A percentile compares a stretch with the other conserved stretches of the same genome.
Conservation (phyloP, 2,113 vertebrate genomes). For the Cynopterus brachyotis region DNA sequence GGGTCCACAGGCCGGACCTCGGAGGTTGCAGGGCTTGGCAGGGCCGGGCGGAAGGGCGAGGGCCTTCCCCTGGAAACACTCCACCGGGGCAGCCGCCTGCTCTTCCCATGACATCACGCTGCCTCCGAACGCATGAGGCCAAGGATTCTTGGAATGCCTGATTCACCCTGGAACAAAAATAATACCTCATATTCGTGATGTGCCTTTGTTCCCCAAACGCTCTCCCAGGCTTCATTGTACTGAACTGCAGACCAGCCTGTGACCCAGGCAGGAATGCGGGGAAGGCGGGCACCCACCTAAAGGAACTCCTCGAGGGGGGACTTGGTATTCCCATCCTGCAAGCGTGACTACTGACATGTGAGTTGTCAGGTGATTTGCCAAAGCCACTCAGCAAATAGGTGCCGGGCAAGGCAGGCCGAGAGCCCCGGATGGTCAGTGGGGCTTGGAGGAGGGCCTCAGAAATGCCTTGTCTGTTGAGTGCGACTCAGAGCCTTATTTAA, state of each 20-base stretch:
- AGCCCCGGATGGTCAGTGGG: neutral
- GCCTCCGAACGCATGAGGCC: conserved; percentile 55
- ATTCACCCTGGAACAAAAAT: conserved; percentile 72
- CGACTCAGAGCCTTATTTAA: neutral
- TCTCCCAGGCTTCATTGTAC: neutral
- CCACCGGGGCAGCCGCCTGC: neutral
- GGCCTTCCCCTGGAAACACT: conserved; percentile 51
- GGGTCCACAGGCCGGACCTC: neutral
- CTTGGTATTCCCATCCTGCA: neutral
- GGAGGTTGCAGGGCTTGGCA: neutral
- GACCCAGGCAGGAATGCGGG: neutral
- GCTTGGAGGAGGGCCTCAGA: neutral
- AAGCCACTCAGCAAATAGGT: neutral
- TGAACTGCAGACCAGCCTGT: neutral
- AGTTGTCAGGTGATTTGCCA: neutral
- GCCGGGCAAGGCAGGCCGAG: neutral
- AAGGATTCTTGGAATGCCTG: conserved; percentile 73
- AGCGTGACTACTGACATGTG: neutral
- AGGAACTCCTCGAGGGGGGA: neutral
- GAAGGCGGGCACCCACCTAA: neutral
- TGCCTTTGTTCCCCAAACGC: conserved; percentile 56
- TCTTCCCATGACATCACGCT: conserved; percentile 66
- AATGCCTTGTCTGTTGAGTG: neutral
- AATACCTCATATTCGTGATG: conserved; percentile 24
- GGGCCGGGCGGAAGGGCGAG: conserved; percentile 34